These are phyloP conservation scores for Chromoteleia sp. DNA, from an alignment of 2,888 invertebrate genomes.

Conservation along the genomic window DNA sequence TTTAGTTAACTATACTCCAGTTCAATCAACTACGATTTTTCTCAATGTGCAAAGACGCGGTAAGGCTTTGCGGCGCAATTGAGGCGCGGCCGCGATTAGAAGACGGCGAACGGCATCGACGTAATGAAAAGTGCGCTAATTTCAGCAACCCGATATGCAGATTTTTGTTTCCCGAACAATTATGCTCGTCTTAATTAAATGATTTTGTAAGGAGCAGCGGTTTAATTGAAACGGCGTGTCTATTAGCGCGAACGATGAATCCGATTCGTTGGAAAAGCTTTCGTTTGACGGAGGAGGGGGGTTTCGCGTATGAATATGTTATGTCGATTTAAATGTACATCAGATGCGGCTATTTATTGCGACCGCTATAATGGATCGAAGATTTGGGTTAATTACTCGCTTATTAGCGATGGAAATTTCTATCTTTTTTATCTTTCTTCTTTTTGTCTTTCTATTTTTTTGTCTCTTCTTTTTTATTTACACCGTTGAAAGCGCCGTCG, in stretches of 20 bases:
- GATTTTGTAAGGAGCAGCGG: slow-evolving; percentile 29
- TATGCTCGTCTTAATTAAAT: slow-evolving; percentile 41
- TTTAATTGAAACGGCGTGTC: slow-evolving; percentile 45
- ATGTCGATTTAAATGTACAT: slow-evolving; percentile 44
- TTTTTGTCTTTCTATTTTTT: no score
- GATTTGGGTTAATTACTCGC: slow-evolving; percentile 40
- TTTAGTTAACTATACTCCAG: no score
- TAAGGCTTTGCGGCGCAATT: slow-evolving; percentile 5
- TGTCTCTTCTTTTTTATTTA: slow-evolving; percentile 18
- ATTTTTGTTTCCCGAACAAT: slow-evolving; percentile 39
- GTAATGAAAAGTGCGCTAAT: slow-evolving; percentile 50
- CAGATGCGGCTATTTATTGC: slow-evolving; percentile 40
- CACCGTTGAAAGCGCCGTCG: neutral
- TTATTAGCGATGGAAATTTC: slow-evolving; percentile 24
- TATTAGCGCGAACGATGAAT: slow-evolving; percentile 29
- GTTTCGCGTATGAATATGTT: slow-evolving; percentile 43
- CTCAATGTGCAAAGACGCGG: slow-evolving; percentile 15
- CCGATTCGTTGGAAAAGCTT: slow-evolving; percentile 27
- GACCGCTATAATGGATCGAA: slow-evolving; percentile 26
- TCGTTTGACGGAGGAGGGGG: neutral
- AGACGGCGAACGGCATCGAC: no score
- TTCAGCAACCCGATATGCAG: slow-evolving; percentile 39
- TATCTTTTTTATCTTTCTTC: neutral
- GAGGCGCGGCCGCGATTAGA: slow-evolving; percentile 21
- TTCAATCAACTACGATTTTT: neutral